phyloP scores from a whole-genome alignment of 1,140 invertebrate species.

The Calliphora vicina region DNA sequence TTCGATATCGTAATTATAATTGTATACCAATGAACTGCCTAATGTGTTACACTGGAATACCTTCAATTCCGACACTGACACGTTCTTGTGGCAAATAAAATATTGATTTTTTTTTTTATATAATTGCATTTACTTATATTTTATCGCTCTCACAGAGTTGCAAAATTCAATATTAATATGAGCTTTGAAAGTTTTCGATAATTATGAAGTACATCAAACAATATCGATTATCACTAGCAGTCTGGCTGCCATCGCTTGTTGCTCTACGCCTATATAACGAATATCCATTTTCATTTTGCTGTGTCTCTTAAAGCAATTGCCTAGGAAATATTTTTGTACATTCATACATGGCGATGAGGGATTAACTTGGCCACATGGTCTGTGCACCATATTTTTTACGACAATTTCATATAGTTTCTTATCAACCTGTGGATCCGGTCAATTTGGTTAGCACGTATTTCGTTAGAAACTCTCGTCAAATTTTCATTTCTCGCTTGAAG shows the following conservation, averaged over 20 bases:
- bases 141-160: conserved; percentile 53
- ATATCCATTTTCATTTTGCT: conserved; percentile 60
- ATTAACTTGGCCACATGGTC: conserved; percentile 49
- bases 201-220: conserved; percentile 47
- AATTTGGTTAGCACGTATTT: conserved; percentile 58
- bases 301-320: conserved; percentile 43
- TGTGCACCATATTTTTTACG: conserved; percentile 65
- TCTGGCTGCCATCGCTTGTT: conserved; percentile 50
- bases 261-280: conserved; percentile 61
- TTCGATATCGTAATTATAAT: no score
- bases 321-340: conserved; percentile 52
- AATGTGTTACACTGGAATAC: no score
- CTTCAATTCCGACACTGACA: not conserved
- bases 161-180: conserved; percentile 47
- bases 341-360: conserved; percentile 54
- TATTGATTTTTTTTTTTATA: conserved; percentile 63
- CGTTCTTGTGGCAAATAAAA: no score
- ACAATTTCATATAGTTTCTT: conserved; percentile 52
- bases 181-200: no score
- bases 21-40: no score
- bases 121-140: no score
- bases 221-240: conserved; percentile 44
- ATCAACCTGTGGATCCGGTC: conserved; percentile 61
- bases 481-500: no score
- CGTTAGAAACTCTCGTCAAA: no score